Base-by-base conservation (phyloP, 2,797 vertebrate genomes). In the Luscinia megarhynchos region DNA sequence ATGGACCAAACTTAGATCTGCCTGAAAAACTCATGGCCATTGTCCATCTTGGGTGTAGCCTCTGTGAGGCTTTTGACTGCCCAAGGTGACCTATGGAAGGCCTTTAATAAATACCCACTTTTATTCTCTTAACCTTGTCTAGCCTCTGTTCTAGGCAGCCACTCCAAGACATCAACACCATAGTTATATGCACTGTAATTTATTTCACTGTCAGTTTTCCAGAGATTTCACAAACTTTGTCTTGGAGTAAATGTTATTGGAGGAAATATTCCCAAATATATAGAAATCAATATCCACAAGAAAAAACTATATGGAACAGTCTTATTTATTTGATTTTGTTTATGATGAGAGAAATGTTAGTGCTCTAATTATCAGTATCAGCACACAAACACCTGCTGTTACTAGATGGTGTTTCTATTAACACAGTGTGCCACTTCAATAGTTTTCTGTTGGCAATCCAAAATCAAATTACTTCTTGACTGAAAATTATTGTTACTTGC, bases 331-430 rank as follows among this genome's bases (percentile, higher is more conserved):
- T 87, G 43, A 13, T 79, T 84, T 81, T 63, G 18, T 76, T 92
- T 87, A 86, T 72, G 78, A 94, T 59, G 57, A 84, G 85, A 76
- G 89, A 93, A 43, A 91, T 92, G 94, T 85, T 79, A 51, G 36
- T 51, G 87, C 48, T 82, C 30, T 92, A 91, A 96, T 96, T 96
- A 92, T 84, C 89, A 96, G 85, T 94, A 96, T 94, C 95, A 87
- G 94, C 8, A 14, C 91, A 94, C 77, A 83, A 87, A 87, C 90
- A 94, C 93, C 93, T 96, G 95, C 95, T 93, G 88, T 78, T 96
- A 45, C 74, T 84, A 77, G 91, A 66, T 18, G 5, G 70, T 64
- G 67, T 74, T 94, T 87, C 83, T 82, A 95, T 95, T 92, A 94
- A 84, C 67, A 41, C 59, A 43, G 46, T 19, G 91, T 68, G 88